Conservation (phyloP, 2,888 invertebrate genomes). For the Erebia palarica region DNA sequence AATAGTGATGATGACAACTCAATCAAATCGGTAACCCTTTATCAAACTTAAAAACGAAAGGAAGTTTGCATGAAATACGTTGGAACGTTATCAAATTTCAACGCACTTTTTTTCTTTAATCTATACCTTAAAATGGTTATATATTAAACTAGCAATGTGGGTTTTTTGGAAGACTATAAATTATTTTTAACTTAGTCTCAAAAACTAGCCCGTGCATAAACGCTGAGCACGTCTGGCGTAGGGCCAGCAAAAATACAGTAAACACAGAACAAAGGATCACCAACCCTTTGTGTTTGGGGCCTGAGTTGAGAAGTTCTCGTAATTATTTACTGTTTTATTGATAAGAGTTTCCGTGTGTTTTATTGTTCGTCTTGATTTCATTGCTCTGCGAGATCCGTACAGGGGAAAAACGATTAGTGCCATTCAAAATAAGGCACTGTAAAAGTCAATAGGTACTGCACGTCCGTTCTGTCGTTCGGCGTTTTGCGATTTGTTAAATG, state of each 20-base stretch:
- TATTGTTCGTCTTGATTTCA: background rate
- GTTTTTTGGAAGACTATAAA: no score
- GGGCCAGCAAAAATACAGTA: conserved; percentile 21
- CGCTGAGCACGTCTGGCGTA: conserved; percentile 1
- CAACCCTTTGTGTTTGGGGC: conserved; percentile 19
- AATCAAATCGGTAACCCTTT: no score
- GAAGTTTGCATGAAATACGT: no score
- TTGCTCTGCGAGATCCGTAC: conserved; percentile 4
- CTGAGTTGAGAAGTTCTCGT: conserved; percentile 1
- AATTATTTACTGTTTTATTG: conserved; percentile 20
- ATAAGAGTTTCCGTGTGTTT: conserved; percentile 14
- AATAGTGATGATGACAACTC: no score
- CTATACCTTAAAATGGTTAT: no score
- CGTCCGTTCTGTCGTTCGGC: no score
- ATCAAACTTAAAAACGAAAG: no score
- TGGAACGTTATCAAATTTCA: no score
- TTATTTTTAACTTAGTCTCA: background rate
- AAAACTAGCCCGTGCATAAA: conserved; percentile 1
- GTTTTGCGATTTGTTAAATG: no score
- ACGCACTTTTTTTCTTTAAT: no score
- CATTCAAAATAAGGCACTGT: background rate
- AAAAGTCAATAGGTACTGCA: background rate
- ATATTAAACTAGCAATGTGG: no score
- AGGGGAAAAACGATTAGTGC: background rate
- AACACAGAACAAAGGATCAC: conserved; percentile 23